phyloP scores from a whole-genome alignment of 2,113 vertebrate species.

The Antechinus flavipes region DNA sequence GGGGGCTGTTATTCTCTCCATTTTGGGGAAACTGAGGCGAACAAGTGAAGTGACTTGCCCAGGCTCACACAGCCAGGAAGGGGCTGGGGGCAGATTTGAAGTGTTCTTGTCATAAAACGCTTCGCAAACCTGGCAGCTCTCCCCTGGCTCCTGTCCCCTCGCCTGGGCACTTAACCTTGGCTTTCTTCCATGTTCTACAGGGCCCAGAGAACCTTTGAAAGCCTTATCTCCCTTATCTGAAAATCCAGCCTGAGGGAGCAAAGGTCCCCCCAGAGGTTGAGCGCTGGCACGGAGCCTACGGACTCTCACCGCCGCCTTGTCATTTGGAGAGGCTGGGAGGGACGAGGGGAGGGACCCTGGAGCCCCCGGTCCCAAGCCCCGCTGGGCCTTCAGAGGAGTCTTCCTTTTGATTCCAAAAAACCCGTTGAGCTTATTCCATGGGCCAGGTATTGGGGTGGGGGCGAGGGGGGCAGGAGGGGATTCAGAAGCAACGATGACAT shows the following conservation, averaged over 20 bases:
- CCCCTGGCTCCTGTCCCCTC: too few species aligned
- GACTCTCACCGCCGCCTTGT: too few species aligned
- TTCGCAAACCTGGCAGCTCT: background rate
- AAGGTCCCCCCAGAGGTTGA: too few species aligned
- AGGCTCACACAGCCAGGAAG: background rate
- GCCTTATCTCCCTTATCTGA: background rate
- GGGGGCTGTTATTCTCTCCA: background rate
- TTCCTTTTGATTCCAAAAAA: background rate
- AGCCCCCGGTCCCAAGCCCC: background rate
- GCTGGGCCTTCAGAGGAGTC: background rate
- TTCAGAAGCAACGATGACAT: too few species aligned
- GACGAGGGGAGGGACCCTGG: too few species aligned
- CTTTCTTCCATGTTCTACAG: background rate
- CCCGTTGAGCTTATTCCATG: too few species aligned
- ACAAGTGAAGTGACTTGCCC: background rate
- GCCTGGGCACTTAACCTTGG: too few species aligned
- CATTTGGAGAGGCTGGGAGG: too few species aligned
- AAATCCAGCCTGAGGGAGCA: background rate
- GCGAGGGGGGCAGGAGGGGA: too few species aligned
- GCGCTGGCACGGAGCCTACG: background rate
- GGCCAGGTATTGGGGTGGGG: too few species aligned
- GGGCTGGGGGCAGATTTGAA: background rate
- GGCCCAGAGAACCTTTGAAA: background rate
- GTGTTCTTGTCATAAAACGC: background rate
- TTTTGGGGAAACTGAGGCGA: background rate